Evolutionary conservation across 2,888 invertebrate genomes (phyloP), one percentile per base, ranked within the genome.

Genomic region (Cactoblastis cactorum): DNA sequence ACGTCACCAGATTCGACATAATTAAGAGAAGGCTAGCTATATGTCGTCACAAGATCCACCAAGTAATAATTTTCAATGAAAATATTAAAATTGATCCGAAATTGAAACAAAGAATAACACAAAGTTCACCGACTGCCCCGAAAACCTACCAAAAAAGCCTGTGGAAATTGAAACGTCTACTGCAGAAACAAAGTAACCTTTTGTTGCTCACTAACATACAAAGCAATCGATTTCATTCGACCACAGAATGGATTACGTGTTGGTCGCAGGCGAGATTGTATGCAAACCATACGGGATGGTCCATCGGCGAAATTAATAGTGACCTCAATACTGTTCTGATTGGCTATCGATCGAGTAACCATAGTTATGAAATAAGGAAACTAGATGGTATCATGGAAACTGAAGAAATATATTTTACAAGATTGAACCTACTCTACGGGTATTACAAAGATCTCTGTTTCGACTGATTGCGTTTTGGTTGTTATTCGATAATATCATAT

Each of bases 261-360:
- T 35, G 1, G 22, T 5, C 34, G 35, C 46, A 46, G 18, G 15
- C 37, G 17, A 35, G 14, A 35, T 37, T 15, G 34, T 5, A 35
- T 35, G 34, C 14, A 15, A 15, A 14, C 34, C 14, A 24, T 14
- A 41, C 24, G 28, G 43, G 43, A 34, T 45, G 45, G 33, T 17
- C 33, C 17, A 33, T 12, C 19, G 19, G 38, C n/a, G n/a, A 45
- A 33, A 45, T 45, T 45, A 45, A 45, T 45, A 17, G 32, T 45
- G 45, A 45, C 45, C 45, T 17, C 45, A 45, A 45, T 45, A 6
- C 33, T 4, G 45, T 18, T 41, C 24, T 41, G 39, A 41, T 41
- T 41, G 22, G 39, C n/a, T 41, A 19, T 41, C 14, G 39, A 41
- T 22, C 39, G 39, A 12, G 12, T 12, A 41, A 8, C n/a, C n/a